Evolutionary conservation across 2,888 invertebrate species (phyloP).

Genomic region (Mesodorylaimus sp.): DNA sequence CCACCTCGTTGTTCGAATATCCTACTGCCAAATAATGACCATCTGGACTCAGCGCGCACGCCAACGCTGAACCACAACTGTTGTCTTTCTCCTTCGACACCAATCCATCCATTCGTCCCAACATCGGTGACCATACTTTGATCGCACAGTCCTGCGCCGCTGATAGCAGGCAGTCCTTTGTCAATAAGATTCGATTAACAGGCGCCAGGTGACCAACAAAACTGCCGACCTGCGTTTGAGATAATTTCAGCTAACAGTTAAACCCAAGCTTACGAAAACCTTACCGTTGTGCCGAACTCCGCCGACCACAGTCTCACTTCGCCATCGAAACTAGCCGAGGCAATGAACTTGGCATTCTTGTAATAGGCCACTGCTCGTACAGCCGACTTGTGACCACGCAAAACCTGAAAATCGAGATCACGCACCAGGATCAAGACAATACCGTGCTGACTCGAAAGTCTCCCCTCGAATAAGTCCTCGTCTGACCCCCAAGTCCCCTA

Average conservation of each 20-base stretch:
- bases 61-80: too few species aligned
- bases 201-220: background rate
- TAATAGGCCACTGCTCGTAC: constrained; percentile 30
- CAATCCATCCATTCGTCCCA: too few species aligned
- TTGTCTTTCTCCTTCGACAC: too few species aligned
- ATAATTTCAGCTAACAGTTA: too few species aligned
- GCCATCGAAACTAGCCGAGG: constrained; percentile 30
- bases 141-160: background rate
- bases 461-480: too few species aligned
- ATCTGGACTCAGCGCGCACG: background rate
- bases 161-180: background rate
- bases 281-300: constrained; percentile 22
- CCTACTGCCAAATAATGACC: background rate
- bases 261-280: too few species aligned
- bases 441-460: too few species aligned
- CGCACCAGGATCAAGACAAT: too few species aligned
- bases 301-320: constrained; percentile 33
- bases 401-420: constrained; percentile 20
- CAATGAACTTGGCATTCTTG: constrained; percentile 30
- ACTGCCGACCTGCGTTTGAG: too few species aligned
- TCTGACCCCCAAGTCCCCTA: too few species aligned
- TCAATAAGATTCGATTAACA: background rate
- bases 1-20: background rate
- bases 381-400: constrained; percentile 30
- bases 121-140: background rate